Conservation (phyloP, 2,888 invertebrate species). For the Nasonovia ribisnigri region DNA sequence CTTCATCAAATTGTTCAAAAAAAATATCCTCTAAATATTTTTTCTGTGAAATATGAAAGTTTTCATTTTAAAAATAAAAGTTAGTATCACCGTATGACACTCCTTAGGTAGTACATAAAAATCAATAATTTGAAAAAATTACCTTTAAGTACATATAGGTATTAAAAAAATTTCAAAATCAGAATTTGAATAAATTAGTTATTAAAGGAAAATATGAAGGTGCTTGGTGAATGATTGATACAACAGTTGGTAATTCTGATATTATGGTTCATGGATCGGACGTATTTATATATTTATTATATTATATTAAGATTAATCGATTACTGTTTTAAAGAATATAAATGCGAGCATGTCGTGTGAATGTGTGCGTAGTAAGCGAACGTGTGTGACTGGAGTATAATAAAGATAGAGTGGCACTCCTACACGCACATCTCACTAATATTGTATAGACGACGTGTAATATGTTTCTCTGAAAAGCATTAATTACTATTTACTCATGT, state of each 20-base stretch:
- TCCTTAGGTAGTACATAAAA: too few species aligned
- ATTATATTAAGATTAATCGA: background rate
- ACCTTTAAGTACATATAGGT: too few species aligned
- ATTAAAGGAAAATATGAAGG: too few species aligned
- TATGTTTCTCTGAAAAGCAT: background rate
- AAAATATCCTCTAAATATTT: too few species aligned
- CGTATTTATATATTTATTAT: background rate
- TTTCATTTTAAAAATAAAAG: too few species aligned
- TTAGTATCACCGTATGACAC: too few species aligned
- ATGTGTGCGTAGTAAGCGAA: background rate
- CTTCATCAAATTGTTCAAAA: too few species aligned
- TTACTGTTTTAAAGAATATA: background rate
- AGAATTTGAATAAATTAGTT: too few species aligned
- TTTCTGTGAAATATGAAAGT: too few species aligned
- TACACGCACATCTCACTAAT: background rate
- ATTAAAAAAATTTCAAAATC: too few species aligned
- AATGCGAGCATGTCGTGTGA: background rate
- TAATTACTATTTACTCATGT: background rate
- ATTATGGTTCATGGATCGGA: background rate
- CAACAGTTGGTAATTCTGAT: background rate
- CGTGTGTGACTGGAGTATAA: background rate
- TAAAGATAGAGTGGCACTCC: background rate
- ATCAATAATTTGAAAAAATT: too few species aligned
- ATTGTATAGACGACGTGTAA: background rate
- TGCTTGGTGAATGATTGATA: too few species aligned